Percentiles rank a stretch among this genome's conserved stretches.
Evolutionary conservation across 2,797 vertebrate genomes (phyloP).

Genomic region (Australoheros facetus): DNA sequence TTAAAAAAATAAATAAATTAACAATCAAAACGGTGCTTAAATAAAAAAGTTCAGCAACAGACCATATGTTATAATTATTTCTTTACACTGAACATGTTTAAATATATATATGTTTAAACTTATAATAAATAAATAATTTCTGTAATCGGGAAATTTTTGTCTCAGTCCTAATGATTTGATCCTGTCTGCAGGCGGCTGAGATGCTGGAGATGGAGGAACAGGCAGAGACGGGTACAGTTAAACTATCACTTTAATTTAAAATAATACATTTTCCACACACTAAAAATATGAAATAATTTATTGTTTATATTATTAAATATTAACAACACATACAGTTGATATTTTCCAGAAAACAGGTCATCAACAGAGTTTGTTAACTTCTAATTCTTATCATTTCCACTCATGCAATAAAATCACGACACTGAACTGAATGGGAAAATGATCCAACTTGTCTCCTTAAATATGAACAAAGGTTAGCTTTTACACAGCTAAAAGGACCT

Average conservation of each 20-base stretch:
- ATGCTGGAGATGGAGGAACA: slow-evolving; percentile 56
- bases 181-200: slow-evolving; percentile 57
- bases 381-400: background rate
- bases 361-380: background rate
- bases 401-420: background rate
- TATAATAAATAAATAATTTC: background rate
- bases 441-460: background rate
- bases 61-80: rapidly evolving
- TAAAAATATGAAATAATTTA: background rate
- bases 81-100: background rate
- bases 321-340: background rate
- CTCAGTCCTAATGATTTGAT: background rate
- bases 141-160: background rate
- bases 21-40: background rate
- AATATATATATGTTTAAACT: background rate
- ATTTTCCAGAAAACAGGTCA: background rate
- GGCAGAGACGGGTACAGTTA: slow-evolving; percentile 59
- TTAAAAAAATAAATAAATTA: background rate
- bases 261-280: background rate
- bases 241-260: background rate
- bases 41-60: background rate
- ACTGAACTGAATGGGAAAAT: background rate
- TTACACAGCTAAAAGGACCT: background rate
- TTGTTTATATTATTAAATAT: background rate
- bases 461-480: background rate